A percentile compares a stretch with the other conserved stretches of the same genome.
phyloP scores from a whole-genome alignment of 2,797 vertebrate genomes.

The Urosaurus nigricauda region DNA sequence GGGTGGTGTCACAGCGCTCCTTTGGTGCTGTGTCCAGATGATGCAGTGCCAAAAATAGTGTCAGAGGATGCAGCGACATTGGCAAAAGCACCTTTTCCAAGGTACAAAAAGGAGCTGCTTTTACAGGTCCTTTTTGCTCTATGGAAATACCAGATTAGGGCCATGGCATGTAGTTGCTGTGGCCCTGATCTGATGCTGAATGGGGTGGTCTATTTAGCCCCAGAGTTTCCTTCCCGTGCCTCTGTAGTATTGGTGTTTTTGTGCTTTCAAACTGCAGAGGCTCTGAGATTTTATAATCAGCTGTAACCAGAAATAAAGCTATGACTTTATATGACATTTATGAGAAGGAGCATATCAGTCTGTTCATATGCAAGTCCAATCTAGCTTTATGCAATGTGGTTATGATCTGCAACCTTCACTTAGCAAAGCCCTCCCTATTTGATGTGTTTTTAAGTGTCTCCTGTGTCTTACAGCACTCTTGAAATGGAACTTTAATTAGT shows the following conservation, averaged over 20 bases:
- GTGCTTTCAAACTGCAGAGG: neutral
- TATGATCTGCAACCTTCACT: neutral
- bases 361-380: neutral
- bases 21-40: no score
- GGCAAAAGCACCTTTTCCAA: no score
- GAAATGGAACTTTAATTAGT: constrained; percentile 5
- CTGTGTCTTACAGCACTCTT: neutral
- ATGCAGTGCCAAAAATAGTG: no score
- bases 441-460: neutral
- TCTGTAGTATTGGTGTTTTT: neutral
- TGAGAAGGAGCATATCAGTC: neutral
- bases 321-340: neutral
- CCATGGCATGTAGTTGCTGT: no score
- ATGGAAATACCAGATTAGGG: no score
- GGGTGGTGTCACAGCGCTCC: no score
- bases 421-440: neutral
- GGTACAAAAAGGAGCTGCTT: no score
- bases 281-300: neutral
- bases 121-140: no score
- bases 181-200: no score
- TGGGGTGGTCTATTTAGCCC: no score
- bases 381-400: neutral
- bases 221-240: neutral
- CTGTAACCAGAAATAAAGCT: neutral
- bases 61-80: no score